Evolutionary conservation across 2,113 vertebrate genomes (phyloP).

Genomic region (Lasiurus cinereus): DNA sequence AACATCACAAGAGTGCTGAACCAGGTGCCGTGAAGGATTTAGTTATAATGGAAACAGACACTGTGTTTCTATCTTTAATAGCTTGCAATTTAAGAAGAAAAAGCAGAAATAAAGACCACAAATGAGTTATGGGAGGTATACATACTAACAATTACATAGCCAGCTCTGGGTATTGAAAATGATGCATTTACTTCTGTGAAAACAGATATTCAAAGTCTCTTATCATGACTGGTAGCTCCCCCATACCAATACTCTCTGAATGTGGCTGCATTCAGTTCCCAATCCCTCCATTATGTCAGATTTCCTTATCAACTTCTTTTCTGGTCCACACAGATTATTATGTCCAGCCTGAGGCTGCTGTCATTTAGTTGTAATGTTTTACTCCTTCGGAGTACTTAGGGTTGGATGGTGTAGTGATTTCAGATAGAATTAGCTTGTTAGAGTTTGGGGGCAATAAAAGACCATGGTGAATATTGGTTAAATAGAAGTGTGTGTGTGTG

Average conservation of each 20-base stretch:
- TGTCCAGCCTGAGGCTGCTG: background rate
- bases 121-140: background rate
- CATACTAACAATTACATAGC: background rate
- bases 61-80: conserved; percentile 13
- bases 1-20: background rate
- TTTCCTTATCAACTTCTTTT: conserved; percentile 48
- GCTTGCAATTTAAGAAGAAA: conserved; percentile 34
- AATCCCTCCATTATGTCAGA: background rate
- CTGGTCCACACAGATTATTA: conserved; percentile 35
- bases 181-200: conserved; percentile 28
- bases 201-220: background rate
- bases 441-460: background rate
- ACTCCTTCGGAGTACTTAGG: background rate
- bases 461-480: background rate
- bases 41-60: background rate
- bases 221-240: background rate
- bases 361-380: conserved; percentile 54
- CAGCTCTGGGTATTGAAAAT: background rate
- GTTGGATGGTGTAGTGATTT: conserved; percentile 31
- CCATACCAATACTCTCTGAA: background rate
- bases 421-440: conserved; percentile 27
- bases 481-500: background rate
- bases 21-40: background rate
- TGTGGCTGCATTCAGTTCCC: background rate
- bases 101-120: conserved; percentile 7